phyloP scores from a whole-genome alignment of 2,797 vertebrate genomes.

The Dallia pectoralis region DNA sequence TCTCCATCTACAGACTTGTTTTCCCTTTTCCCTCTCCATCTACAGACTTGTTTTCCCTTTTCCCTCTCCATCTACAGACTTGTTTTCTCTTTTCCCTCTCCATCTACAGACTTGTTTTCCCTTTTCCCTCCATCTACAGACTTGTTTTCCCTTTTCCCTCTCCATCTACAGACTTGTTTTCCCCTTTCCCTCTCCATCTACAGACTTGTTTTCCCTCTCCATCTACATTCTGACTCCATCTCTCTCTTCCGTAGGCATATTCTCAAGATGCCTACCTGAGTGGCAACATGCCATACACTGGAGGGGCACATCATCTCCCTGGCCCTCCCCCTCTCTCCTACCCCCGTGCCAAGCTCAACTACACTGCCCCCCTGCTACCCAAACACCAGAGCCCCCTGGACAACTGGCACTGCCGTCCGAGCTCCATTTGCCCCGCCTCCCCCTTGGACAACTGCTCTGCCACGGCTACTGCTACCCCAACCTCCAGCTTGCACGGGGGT shows the following conservation, averaged over 20 bases:
- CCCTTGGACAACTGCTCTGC: constrained; percentile 59
- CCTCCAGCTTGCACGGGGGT: constrained; percentile 42
- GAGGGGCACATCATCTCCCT: constrained; percentile 81
- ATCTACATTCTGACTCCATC: constrained; percentile 14
- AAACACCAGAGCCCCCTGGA: constrained; percentile 57
- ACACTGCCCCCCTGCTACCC: constrained; percentile 35
- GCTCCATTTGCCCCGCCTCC: constrained; percentile 43
- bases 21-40: too few species aligned
- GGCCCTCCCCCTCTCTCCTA: constrained; percentile 82
- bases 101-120: too few species aligned
- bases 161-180: too few species aligned
- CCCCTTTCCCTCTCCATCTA: background rate
- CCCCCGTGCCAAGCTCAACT: constrained; percentile 66
- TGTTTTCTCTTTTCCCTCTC: background rate
- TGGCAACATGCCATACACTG: constrained; percentile 83
- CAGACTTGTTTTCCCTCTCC: background rate
- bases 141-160: too few species aligned
- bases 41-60: background rate
- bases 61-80: background rate
- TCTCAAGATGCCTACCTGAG: constrained; percentile 92
- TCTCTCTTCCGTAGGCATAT: constrained; percentile 73
- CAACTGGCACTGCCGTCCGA: constrained; percentile 67
- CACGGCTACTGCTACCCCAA: constrained; percentile 34
- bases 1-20: too few species aligned
- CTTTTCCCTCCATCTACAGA: too few species aligned